Evolutionary conservation across 2,113 vertebrate genomes (phyloP), one percentile per base, ranked within the genome.

Genomic region (Centrocercus urophasianus): DNA sequence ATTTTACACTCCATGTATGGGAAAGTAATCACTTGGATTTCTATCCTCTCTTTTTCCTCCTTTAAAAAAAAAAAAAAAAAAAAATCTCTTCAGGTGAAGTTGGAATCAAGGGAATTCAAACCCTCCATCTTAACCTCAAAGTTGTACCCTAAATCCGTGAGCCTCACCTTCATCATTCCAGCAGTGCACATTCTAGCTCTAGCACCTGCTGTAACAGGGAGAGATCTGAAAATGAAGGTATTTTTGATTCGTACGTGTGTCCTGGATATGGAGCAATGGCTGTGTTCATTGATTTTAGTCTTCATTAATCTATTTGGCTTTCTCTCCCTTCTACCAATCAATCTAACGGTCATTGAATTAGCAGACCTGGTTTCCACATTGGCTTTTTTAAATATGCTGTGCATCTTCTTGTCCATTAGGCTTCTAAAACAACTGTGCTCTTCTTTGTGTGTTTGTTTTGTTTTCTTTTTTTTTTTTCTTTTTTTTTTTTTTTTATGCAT

Each of bases 51-150:
- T 14, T 13, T 16, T 11, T 71, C 34, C 40, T 66, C 25, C 22
- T 54, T 5, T 15, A 27, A 52, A 27, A 27, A 52, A 52, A 27
- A 52, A 34, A 34, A 34, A 27, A 27, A 52, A 27, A 52, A 50
- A 24, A 25, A 52, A 28, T 14, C 14, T 6, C 59, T 30, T 0
- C 6, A 3, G n/a, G 3, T 10, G 12, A 43, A 60, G 15, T 5
- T 73, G 21, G 17, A 73, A 34, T 52, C 28, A 40, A 40, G 59
- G 18, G 11, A 60, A 57, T 85, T 60, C 3, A 60, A 36, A 75
- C 15, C 32, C 10, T 63, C 47, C 24, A 3, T 61, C 25, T 60
- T 50, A 63, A 17, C 19, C 32, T 21, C 38, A 5, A 43, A 22
- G 27, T 19, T 8, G 11, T 91, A 15, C 0, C 15, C 18, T 47